Conservation (phyloP, 2,113 vertebrate species). For the Microcebus lehilahytsara region DNA sequence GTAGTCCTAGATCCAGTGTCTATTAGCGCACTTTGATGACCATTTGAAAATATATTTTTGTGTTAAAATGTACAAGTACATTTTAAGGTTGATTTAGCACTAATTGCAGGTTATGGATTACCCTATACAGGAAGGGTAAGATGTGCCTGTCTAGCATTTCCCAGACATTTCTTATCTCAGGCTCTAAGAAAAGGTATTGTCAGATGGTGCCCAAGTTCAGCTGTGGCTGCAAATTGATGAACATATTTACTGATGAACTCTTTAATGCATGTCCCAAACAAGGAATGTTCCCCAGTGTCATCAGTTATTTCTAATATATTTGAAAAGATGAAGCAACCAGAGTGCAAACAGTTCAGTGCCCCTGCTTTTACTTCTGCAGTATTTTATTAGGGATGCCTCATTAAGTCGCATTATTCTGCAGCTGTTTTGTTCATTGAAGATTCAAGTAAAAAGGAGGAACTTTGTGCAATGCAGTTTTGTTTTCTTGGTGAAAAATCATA, state of each 20-base stretch:
- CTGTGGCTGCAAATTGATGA: constrained; percentile 25
- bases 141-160: background rate
- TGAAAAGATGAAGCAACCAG: constrained; percentile 61
- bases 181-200: background rate
- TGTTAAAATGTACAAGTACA: background rate
- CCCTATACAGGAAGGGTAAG: constrained; percentile 13
- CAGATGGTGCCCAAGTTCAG: background rate
- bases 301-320: constrained; percentile 73
- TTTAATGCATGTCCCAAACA: constrained; percentile 43
- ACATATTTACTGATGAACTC: constrained; percentile 46
- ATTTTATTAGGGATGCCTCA: constrained; percentile 83
- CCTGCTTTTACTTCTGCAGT: constrained; percentile 75
- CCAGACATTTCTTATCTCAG: background rate
- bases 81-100: constrained; percentile 35
- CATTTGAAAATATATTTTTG: background rate
- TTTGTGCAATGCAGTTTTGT: constrained; percentile 72
- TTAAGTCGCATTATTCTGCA: constrained; percentile 81
- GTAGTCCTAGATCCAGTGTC: background rate
- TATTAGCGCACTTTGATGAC: background rate
- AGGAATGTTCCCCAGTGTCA: constrained; percentile 68
- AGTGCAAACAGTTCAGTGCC: constrained; percentile 68
- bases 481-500: constrained; percentile 77
- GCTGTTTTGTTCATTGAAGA: constrained; percentile 81
- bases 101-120: constrained; percentile 49
- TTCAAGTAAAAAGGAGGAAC: constrained; percentile 79